A percentile compares a stretch with the other conserved stretches of the same genome.
Conservation (phyloP, 1,140 invertebrate genomes). For the Drosophila nebulosa region DNA sequence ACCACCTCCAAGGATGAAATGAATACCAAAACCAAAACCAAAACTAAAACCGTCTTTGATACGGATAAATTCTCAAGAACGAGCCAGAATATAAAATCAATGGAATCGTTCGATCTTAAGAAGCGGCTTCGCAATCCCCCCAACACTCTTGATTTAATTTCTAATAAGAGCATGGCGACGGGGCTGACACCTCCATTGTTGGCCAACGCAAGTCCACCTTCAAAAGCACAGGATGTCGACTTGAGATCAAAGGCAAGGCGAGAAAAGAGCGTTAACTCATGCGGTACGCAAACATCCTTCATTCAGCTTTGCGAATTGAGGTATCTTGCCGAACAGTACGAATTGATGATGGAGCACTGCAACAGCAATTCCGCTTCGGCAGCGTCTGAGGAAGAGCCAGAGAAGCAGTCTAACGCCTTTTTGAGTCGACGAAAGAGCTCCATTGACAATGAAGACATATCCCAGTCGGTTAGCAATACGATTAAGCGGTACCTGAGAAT, state of each 20-base stretch:
- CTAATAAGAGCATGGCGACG: background rate
- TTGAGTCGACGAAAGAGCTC: slow-evolving; percentile 84
- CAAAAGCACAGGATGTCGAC: too few species aligned
- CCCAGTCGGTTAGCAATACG: slow-evolving; percentile 91
- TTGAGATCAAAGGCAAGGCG: background rate
- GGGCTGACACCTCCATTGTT: background rate
- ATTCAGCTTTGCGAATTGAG: slow-evolving; percentile 60
- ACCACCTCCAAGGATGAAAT: background rate
- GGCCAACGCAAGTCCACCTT: background rate
- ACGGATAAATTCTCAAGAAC: background rate
- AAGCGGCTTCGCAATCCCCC: slow-evolving; percentile 19
- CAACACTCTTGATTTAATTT: background rate
- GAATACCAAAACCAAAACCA: background rate
- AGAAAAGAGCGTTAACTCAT: slow-evolving; percentile 26
- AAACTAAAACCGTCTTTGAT: background rate
- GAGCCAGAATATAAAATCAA: background rate
- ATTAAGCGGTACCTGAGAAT: slow-evolving; percentile 91
- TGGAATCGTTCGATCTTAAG: background rate
- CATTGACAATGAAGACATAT: slow-evolving; percentile 91
- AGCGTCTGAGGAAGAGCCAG: slow-evolving; percentile 55
- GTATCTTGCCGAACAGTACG: slow-evolving; percentile 53
- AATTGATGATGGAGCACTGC: slow-evolving; percentile 11
- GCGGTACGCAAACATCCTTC: slow-evolving; percentile 67
- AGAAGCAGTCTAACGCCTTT: background rate
- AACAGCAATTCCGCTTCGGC: slow-evolving; percentile 48